Base-by-base conservation (phyloP, 37 sponge, comb jelly and placozoan species). In the Tethya wilhelma region DNA sequence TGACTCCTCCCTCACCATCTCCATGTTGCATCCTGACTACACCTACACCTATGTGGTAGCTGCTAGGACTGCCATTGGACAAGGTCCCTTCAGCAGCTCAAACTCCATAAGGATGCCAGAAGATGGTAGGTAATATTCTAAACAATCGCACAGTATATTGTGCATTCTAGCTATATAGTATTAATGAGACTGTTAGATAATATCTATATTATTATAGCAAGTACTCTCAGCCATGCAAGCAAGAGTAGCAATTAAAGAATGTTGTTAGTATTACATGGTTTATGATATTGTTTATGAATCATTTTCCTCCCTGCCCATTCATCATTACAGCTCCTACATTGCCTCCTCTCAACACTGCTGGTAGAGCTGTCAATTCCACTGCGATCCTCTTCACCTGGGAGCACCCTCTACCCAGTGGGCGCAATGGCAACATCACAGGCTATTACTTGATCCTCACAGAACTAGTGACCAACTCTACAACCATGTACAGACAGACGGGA, bases 41-140 rank as follows among this genome's bases (percentile, higher is more conserved):
- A 44, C 44, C 2, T 84, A 84, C 46, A 55, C 36, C 2, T 55
- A 30, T 22, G 5, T 22, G 5, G 71, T 86, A 0, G 73, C 64
- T 29, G 86, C 86, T 23, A 65, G 36, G 30, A 86, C 86, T 44
- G 36, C 53, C 32, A 55, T 59, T 46, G 66, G 79, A 1, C 17
- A 40, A 63, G 86, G 86, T 14, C 86, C 86, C 25, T 78, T 65
- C 70, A 71, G 73, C 23, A 20, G 36, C 14, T 2, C n/a, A 14
- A 22, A 32, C 19, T 66, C 67, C 31, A 20, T 86, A 0, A 20
- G 23, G 3, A 86, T 79, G n/a, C 71, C 53, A 37, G 85, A 84
- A 67, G 85, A 75, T 75, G 85, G 85, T 84, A 37, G 34, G 67
- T 31, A n/a, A n/a, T n/a, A n/a, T n/a, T n/a, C n/a, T n/a, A n/a